phyloP scores from a whole-genome alignment of 1,140 invertebrate genomes.

The Calliphora vicina region DNA sequence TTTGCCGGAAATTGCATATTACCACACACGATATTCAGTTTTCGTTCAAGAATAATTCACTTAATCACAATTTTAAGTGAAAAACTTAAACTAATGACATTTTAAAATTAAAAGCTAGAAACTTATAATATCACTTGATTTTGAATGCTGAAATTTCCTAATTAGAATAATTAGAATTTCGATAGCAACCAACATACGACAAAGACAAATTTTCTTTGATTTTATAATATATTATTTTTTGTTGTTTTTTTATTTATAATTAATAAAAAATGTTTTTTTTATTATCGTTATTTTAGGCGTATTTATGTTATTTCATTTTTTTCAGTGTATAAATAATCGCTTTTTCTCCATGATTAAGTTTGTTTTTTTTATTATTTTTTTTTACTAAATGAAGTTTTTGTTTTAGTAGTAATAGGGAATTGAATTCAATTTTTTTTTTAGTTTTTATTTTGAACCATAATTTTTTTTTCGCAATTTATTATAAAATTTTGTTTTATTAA shows the following conservation, averaged over 20 bases:
- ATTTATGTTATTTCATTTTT: slow-evolving; percentile 11
- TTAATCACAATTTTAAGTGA: too few species aligned
- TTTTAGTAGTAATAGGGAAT: slow-evolving; percentile 5
- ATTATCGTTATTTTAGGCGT: slow-evolving; percentile 34
- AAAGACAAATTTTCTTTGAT: not conserved
- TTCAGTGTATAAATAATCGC: slow-evolving; percentile 30
- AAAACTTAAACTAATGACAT: too few species aligned
- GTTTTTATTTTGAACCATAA: slow-evolving; percentile 14
- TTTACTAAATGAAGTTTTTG: not conserved
- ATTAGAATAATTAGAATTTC: too few species aligned
- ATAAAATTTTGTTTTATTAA: not conserved
- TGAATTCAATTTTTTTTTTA: not conserved
- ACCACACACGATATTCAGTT: too few species aligned
- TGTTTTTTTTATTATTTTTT: not conserved
- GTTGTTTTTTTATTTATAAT: slow-evolving; percentile 28
- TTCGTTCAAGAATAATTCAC: too few species aligned
- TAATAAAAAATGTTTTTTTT: slow-evolving; percentile 31
- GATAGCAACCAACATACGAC: not conserved
- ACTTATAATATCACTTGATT: too few species aligned
- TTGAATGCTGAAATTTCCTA: not conserved
- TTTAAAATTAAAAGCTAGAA: too few species aligned
- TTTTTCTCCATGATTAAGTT: not conserved
- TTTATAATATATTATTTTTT: slow-evolving; percentile 26
- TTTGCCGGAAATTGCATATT: too few species aligned
- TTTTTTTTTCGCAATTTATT: not conserved